Base-by-base conservation (phyloP, 2,888 invertebrate genomes). In the Fragum whitleyi region DNA sequence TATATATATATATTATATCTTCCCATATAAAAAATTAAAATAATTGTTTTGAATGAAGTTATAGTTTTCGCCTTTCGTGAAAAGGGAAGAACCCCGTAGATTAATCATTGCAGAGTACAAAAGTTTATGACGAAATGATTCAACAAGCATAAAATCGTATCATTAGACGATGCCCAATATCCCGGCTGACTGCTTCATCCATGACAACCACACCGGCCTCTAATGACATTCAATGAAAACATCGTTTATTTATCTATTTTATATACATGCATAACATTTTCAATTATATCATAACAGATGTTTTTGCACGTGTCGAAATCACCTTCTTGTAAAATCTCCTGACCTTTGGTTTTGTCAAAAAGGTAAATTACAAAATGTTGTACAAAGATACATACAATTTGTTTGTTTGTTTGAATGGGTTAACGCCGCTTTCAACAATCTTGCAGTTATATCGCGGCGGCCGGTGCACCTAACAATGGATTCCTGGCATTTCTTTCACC, bases 201-300 rank as follows among this genome's bases (percentile, higher is more conserved):
- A 65, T 7, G 65, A 42, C 65, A 23, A 65, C 65, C 42, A 42
- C 6, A 2, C 23, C 42, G 21, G 65, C 5, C 32, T 39, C 36
- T 21, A 23, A 21, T 65, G 65, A 65, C 65, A 65, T 65, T 39
- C 29, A 36, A 65, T 42, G n/a, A 65, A 65, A 65, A 42, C 42
- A 36, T 42, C 65, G 65, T 65, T 65, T 42, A 36, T 11, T 32
- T 9, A n/a, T 23, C 29, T 32, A 62, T 62, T 32, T 16, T 32
- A 62, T 29, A 32, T 9, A 32, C 32, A 28, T 32, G 32, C 62
- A 62, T 32, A 16, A 14, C 57, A n/a, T 47, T 14, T n/a, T 47
- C 3, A 19, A 47, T 47, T 47, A 47, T 14, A 47, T 47, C 47
- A 47, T 47, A 47, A 47, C 47, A 47, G 47, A 47, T 47, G 47